These are phyloP conservation scores for Centroberyx gerrardi DNA, from an alignment of 2,797 vertebrate genomes.

Conservation along the genomic window DNA sequence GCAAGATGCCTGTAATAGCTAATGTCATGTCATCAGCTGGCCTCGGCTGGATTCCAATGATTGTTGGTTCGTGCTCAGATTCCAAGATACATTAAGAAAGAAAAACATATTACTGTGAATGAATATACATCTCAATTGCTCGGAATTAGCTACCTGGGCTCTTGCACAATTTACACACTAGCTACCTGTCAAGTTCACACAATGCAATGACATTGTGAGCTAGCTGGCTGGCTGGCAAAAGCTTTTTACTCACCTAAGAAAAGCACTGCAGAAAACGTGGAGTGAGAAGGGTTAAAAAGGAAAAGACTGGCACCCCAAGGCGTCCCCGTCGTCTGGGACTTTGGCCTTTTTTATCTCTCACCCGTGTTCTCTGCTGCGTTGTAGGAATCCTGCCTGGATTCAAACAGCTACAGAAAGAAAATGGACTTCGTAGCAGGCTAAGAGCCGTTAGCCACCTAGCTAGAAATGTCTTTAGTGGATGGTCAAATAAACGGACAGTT, in stretches of 20 bases:
- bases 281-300: constrained; percentile 11
- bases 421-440: constrained; percentile 38
- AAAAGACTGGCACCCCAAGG: constrained; percentile 36
- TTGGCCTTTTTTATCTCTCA: constrained; percentile 73
- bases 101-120: not conserved
- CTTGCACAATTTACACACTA: constrained; percentile 10
- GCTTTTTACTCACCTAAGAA: constrained; percentile 57
- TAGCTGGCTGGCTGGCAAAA: not conserved
- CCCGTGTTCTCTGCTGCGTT: constrained; percentile 62
- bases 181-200: constrained; percentile 36
- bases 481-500: constrained; percentile 3
- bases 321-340: constrained; percentile 64
- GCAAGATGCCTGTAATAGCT: constrained; percentile 52
- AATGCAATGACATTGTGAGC: constrained; percentile 4
- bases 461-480: not conserved
- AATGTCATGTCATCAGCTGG: constrained; percentile 79
- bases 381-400: constrained; percentile 36
- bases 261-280: constrained; percentile 10
- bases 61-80: constrained; percentile 29
- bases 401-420: constrained; percentile 39
- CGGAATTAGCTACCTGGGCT: not conserved
- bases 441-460: constrained; percentile 25
- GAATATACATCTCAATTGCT: not conserved
- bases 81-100: constrained; percentile 10
- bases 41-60: constrained; percentile 61